These are phyloP conservation scores for Aphrophora alni DNA, from an alignment of 2,888 invertebrate species.

Conservation along the genomic window DNA sequence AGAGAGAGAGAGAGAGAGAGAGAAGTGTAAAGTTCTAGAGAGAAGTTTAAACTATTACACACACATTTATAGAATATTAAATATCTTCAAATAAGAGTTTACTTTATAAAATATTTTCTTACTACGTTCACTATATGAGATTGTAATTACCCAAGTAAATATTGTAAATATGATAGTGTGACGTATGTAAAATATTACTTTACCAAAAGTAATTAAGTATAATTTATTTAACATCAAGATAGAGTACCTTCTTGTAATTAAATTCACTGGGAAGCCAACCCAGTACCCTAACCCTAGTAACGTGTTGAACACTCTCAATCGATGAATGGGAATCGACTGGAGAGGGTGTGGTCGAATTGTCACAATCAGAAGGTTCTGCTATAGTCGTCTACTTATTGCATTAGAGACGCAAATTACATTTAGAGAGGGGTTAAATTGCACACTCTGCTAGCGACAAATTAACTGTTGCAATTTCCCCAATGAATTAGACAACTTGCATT, in stretches of 20 bases:
- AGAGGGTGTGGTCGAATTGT: conserved; percentile 10
- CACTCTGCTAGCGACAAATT: not conserved
- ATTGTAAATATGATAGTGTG: too few species aligned
- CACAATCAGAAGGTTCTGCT: not conserved
- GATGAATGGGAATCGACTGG: not conserved
- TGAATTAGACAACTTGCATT: not conserved
- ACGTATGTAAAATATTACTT: too few species aligned
- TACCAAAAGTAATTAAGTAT: too few species aligned
- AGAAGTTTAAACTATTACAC: too few species aligned
- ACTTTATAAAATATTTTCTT: too few species aligned
- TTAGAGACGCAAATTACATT: not conserved
- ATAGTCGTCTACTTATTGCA: not conserved
- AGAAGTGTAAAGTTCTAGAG: not conserved
- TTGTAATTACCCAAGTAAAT: too few species aligned
- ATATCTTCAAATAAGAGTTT: too few species aligned
- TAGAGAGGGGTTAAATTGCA: not conserved
- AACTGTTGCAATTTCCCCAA: not conserved
- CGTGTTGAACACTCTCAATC: not conserved
- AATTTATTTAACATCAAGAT: too few species aligned
- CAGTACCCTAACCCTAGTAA: not conserved
- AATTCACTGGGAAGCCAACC: not conserved
- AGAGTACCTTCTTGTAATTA: not conserved
- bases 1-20: conserved; percentile 20
- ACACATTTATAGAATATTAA: too few species aligned
- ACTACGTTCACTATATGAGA: too few species aligned